Evolutionary conservation across 2,888 invertebrate species (phyloP).

Genomic region (Acleris emargana): DNA sequence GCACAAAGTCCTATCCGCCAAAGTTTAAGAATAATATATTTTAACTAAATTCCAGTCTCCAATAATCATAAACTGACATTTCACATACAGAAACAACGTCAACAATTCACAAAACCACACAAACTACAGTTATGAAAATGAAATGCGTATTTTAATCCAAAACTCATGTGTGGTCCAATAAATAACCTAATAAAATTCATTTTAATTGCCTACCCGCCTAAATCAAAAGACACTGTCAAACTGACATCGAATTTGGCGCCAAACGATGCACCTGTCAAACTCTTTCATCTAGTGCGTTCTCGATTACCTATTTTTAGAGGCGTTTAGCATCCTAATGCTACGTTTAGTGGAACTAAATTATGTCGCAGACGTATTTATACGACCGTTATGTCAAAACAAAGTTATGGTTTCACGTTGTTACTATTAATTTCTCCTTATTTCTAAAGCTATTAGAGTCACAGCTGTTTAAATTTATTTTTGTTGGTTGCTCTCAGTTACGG

Average conservation of each 20-base stretch:
- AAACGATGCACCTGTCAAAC: constrained; percentile 52
- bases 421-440: constrained; percentile 48
- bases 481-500: constrained; percentile 42
- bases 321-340: constrained; percentile 53
- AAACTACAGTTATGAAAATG: constrained; percentile 37
- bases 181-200: constrained; percentile 65
- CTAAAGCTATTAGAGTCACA: constrained; percentile 42
- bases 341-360: constrained; percentile 59
- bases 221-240: constrained; percentile 64
- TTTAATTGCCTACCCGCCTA: constrained; percentile 60
- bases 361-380: constrained; percentile 60
- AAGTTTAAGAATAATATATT: too few species aligned
- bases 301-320: constrained; percentile 52
- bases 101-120: constrained; percentile 3
- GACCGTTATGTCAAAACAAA: constrained; percentile 48
- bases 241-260: constrained; percentile 73
- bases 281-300: constrained; percentile 49
- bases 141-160: constrained; percentile 47
- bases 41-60: too few species aligned
- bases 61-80: too few species aligned
- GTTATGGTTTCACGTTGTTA: constrained; percentile 37
- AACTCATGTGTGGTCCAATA: constrained; percentile 62
- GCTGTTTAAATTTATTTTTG: constrained; percentile 40
- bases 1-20: too few species aligned
- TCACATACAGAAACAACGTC: not conserved